Evolutionary conservation across 2,113 vertebrate species (phyloP).

Genomic region (Sinocyclocheilus grahami): DNA sequence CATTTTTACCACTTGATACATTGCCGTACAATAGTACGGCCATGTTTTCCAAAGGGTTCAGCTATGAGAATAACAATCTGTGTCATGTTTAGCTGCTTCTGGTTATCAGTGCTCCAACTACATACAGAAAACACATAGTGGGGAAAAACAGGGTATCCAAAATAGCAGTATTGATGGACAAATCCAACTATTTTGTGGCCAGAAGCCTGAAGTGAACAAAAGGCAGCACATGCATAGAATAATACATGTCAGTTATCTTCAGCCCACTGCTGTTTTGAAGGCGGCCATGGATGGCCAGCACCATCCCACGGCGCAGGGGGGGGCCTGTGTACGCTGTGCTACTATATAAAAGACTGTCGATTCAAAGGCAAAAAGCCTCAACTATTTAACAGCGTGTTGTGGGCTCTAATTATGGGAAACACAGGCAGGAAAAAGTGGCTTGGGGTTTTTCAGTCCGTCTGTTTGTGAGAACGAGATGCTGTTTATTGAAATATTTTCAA

Average conservation of each 20-base stretch:
- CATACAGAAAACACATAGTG: too few species aligned
- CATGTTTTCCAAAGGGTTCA: neutral
- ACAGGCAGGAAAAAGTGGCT: constrained; percentile 74
- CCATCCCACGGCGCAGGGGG: neutral
- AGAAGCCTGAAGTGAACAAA: constrained; percentile 76
- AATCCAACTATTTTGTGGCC: constrained; percentile 77
- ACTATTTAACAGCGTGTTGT: constrained; percentile 78
- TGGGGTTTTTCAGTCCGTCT: constrained; percentile 72
- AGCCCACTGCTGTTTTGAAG: constrained; percentile 73
- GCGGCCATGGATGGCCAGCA: constrained; percentile 64
- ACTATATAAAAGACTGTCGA: constrained; percentile 78
- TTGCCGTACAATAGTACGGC: neutral
- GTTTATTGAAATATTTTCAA: constrained; percentile 73
- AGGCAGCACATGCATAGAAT: constrained; percentile 74
- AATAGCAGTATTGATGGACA: constrained; percentile 65
- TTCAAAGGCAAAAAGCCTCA: constrained; percentile 77
- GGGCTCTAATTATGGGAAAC: constrained; percentile 77
- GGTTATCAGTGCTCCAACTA: too few species aligned
- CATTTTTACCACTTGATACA: neutral
- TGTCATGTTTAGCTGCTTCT: too few species aligned
- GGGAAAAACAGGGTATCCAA: constrained; percentile 11
- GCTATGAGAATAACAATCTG: neutral
- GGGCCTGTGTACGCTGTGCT: constrained; percentile 65
- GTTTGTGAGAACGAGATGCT: constrained; percentile 71
- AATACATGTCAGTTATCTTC: constrained; percentile 75